Evolutionary conservation across 2,113 vertebrate genomes (phyloP).

Genomic region (Phalacrocorax carbo): DNA sequence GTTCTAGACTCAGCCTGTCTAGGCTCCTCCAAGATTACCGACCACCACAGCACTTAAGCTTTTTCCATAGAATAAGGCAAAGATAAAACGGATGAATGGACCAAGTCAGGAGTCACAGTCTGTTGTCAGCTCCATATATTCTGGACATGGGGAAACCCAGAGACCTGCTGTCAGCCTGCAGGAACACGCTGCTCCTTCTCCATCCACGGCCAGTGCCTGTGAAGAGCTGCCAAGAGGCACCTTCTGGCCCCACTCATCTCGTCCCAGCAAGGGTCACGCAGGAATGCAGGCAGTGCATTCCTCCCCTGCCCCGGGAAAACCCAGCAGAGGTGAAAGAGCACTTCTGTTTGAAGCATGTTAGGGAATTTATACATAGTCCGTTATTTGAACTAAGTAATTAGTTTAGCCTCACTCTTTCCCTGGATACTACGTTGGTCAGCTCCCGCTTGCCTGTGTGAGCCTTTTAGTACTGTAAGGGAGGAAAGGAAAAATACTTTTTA

Average conservation of each 20-base stretch:
- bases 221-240: background rate
- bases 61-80: background rate
- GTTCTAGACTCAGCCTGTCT: background rate
- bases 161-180: background rate
- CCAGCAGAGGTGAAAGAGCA: background rate
- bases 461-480: background rate
- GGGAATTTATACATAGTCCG: background rate
- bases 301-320: background rate
- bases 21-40: background rate
- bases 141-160: background rate
- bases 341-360: background rate
- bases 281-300: rapidly evolving
- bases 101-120: background rate
- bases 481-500: background rate
- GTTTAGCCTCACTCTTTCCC: background rate
- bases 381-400: background rate
- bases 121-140: background rate
- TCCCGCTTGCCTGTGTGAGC: background rate
- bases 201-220: background rate
- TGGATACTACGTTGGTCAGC: background rate
- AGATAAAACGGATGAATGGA: background rate
- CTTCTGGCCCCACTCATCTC: background rate
- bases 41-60: background rate
- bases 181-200: background rate
- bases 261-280: rapidly evolving